phyloP scores from a whole-genome alignment of 64 coral and sea anemone genomes.

The Pocillopora verrucosa region DNA sequence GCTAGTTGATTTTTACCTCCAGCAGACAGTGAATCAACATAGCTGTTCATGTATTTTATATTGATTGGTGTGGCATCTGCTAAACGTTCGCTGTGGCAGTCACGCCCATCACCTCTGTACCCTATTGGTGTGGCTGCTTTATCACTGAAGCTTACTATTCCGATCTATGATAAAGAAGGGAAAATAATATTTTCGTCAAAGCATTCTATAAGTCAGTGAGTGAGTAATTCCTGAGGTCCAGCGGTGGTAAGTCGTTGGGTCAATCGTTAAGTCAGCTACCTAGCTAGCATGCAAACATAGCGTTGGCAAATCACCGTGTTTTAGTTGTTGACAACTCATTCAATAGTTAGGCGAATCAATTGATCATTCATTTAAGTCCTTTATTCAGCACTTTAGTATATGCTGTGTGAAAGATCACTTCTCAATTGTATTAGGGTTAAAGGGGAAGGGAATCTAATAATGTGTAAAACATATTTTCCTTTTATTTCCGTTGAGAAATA shows the following conservation, averaged over 20 bases:
- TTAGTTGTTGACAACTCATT: too few relatives aligned
- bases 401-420: not conserved
- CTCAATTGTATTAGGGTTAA: not conserved
- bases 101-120: not conserved
- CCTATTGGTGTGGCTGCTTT: not conserved
- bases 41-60: conserved; percentile 9
- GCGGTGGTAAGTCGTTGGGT: too few relatives aligned
- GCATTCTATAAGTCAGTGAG: not conserved
- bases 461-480: too few relatives aligned
- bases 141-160: not conserved
- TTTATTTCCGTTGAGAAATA: too few relatives aligned
- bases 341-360: too few relatives aligned
- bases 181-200: not conserved
- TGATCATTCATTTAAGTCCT: too few relatives aligned
- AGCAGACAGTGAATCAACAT: not conserved
- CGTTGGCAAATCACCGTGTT: too few relatives aligned
- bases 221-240: too few relatives aligned
- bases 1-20: not conserved
- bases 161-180: not conserved
- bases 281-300: too few relatives aligned
- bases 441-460: too few relatives aligned
- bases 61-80: conserved; percentile 19
- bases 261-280: too few relatives aligned
- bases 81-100: conserved; percentile 5
- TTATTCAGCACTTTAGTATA: not conserved